Conservation (phyloP, 2,113 vertebrate genomes). For the Myotis davidii region DNA sequence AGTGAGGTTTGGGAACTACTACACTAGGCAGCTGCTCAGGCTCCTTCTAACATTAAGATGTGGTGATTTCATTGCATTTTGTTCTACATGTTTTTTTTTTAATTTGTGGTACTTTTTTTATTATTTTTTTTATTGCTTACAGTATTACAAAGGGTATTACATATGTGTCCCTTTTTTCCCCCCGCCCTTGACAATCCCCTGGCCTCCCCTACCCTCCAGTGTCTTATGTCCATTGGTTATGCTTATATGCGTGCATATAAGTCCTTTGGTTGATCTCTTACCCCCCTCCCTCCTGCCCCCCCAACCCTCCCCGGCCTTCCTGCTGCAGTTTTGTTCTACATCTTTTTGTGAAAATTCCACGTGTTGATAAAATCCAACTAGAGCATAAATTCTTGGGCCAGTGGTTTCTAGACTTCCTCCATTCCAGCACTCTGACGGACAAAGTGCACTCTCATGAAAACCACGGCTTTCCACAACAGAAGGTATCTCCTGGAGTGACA, state of each 20-base stretch:
- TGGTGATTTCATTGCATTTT: not conserved
- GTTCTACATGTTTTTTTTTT: not conserved
- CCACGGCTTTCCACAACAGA: not conserved
- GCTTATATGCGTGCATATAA: too few relatives aligned
- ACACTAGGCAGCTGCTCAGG: not conserved
- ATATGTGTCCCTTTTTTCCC: too few relatives aligned
- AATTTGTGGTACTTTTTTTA: too few relatives aligned
- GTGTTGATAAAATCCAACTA: not conserved
- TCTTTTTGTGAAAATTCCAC: not conserved
- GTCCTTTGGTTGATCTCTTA: too few relatives aligned
- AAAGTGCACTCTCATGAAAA: not conserved
- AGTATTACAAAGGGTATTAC: too few relatives aligned
- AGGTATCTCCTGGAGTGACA: not conserved
- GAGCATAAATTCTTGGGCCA: not conserved
- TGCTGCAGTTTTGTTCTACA: not conserved
- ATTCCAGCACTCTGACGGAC: not conserved
- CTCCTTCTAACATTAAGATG: not conserved
- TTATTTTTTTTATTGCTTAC: too few relatives aligned
- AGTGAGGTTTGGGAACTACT: not conserved
- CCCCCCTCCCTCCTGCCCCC: too few relatives aligned
- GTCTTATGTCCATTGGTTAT: too few relatives aligned
- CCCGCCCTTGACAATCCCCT: too few relatives aligned
- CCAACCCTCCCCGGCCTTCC: too few relatives aligned
- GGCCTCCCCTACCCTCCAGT: too few relatives aligned
- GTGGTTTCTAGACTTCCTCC: not conserved